Evolutionary conservation across 1,140 invertebrate species (phyloP).

Genomic region (Cyclina sinensis): DNA sequence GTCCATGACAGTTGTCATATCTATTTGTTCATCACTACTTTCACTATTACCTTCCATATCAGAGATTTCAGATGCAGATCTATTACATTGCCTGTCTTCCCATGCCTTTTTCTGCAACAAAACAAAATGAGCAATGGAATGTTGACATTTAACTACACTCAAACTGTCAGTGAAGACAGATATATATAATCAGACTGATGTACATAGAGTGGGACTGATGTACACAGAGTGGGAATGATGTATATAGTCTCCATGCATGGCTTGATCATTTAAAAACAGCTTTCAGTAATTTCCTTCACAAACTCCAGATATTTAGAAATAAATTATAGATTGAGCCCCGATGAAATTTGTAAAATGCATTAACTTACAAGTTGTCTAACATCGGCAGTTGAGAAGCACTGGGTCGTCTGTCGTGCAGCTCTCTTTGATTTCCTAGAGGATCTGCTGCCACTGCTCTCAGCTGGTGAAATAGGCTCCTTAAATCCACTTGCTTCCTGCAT

Average conservation of each 20-base stretch:
- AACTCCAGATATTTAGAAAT: no score
- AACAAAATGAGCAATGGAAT: no score
- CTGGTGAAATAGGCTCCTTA: conserved; percentile 20
- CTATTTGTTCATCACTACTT: neutral
- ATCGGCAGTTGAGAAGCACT: neutral
- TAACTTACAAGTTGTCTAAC: conserved; percentile 8
- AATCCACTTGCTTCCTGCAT: neutral
- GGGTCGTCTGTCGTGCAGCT: neutral
- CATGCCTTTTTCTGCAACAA: neutral
- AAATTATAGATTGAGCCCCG: no score
- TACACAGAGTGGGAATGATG: no score
- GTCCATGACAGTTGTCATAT: neutral
- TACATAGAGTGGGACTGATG: no score
- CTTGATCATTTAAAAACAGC: no score
- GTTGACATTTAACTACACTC: no score
- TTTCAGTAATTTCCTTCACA: no score
- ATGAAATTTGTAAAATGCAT: no score
- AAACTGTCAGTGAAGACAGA: no score
- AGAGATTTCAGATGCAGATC: neutral
- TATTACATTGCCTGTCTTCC: neutral
- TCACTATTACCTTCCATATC: neutral
- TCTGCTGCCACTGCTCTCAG: neutral
- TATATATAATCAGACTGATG: no score
- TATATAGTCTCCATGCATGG: no score
- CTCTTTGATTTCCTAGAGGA: neutral